phyloP scores from a whole-genome alignment of 2,113 vertebrate genomes.

The Cyprinus carpio region DNA sequence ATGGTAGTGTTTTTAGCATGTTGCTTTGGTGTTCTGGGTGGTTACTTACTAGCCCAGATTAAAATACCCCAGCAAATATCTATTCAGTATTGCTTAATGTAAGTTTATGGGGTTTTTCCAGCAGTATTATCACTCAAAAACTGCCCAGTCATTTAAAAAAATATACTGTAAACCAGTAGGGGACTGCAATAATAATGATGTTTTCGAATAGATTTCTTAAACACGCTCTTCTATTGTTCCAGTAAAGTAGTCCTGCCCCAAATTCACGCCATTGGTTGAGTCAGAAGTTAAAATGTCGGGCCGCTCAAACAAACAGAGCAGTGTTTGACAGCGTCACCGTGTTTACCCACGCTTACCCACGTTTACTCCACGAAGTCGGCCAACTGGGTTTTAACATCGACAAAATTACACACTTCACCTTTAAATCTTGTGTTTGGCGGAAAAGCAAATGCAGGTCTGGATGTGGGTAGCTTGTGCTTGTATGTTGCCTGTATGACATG shows the following conservation, averaged over 20 bases:
- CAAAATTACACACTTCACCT: slow-evolving; percentile 28
- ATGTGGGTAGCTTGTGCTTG: background rate
- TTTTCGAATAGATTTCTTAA: background rate
- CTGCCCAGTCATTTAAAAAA: background rate
- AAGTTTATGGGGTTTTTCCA: background rate
- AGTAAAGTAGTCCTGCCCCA: background rate
- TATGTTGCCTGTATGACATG: slow-evolving; percentile 22
- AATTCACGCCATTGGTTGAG: background rate
- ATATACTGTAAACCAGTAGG: too few species aligned
- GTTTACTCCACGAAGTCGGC: background rate
- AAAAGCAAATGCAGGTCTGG: background rate
- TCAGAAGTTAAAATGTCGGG: background rate
- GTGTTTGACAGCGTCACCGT: background rate
- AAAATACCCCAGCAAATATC: background rate
- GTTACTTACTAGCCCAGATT: background rate
- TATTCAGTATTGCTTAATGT: background rate
- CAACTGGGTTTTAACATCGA: background rate
- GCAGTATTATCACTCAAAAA: background rate
- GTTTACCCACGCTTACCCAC: too few species aligned
- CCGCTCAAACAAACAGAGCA: background rate
- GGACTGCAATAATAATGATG: background rate
- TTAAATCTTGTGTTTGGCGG: slow-evolving; percentile 5
- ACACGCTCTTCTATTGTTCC: background rate
- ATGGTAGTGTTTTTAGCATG: background rate
- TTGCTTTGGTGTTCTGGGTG: background rate